Evolutionary conservation across 2,888 invertebrate genomes (phyloP), one percentile per base, ranked within the genome.

Genomic region (Erebia ligea): DNA sequence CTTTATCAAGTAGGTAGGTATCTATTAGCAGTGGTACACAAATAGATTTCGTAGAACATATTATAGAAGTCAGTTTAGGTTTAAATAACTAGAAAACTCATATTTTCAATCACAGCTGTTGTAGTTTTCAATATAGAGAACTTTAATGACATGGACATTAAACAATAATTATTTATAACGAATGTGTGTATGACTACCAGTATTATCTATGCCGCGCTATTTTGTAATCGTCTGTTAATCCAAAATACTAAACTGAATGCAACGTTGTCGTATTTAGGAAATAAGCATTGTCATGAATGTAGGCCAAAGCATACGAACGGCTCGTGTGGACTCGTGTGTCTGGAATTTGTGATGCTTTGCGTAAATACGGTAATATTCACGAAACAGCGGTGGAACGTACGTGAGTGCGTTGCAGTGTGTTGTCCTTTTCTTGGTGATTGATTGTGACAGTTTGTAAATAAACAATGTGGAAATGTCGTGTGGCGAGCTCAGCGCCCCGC

Each of bases 371-470:
- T 2, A 72, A 72, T 70, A 78, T 78, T 64, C 75, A 74, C 76
- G 67, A 65, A 77, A 75, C 72, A 69, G 73, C 67, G 76, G 75
- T 77, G 73, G 73, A 76, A 82, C 91, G 86, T 90, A 81, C 77
- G 81, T 82, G 85, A 82, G 84, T 84, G 83, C 82, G 79, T 80
- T 79, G 85, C 86, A 86, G 80, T 81, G 85, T 84, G 76, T 78
- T 70, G 76, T 79, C 79, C 84, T 82, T 82, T 85, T 82, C 80
- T 77, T 82, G 83, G 69, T 82, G 81, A 81, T 84, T 80, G 81
- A 83, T 83, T 84, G 84, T 86, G 84, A 81, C 80, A 83, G 81
- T 73, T 86, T 82, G 87, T 89, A 87, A 87, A 88, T 85, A 89
- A 90, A 89, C 85, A 85, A 82, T 85, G 86, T 87, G 79, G 81